Conservation (phyloP, 2,888 invertebrate species). For the Trichogramma evanescens region DNA sequence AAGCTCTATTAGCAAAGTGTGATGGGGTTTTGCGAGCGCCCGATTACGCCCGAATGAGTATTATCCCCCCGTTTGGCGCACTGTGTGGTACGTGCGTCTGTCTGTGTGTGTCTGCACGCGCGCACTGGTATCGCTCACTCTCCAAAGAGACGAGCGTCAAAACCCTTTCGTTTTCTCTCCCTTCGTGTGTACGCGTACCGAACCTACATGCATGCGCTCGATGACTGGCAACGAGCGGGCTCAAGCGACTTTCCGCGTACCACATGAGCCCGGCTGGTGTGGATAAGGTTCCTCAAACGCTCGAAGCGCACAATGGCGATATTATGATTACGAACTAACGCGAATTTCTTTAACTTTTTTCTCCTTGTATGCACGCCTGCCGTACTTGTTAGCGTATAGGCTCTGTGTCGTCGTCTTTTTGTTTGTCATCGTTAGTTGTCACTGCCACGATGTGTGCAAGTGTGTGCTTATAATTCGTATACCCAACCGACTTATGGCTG, state of each 20-base stretch:
- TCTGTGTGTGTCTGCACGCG: neutral
- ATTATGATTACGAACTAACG: neutral
- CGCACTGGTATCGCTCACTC: conserved; percentile 10
- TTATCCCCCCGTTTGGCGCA: conserved; percentile 31
- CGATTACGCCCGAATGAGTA: conserved; percentile 50
- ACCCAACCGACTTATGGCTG: no score
- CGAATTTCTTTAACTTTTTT: no score
- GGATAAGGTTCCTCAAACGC: conserved; percentile 7
- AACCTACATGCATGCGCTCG: no score
- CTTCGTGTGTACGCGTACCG: neutral
- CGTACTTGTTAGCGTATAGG: no score
- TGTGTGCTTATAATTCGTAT: no score
- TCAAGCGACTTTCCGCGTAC: conserved; percentile 24
- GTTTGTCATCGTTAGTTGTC: conserved; percentile 17
- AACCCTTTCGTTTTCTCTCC: conserved; percentile 36
- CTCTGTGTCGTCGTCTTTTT: conserved; percentile 17
- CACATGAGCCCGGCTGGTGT: conserved; percentile 21
- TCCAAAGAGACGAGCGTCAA: conserved; percentile 29
- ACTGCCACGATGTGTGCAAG: no score
- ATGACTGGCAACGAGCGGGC: neutral
- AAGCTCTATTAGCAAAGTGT: conserved; percentile 48
- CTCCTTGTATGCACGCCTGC: no score
- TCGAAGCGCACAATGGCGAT: conserved; percentile 11
- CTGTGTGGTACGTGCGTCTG: conserved; percentile 4
- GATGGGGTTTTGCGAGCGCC: conserved; percentile 48